Percentiles rank a stretch among this genome's conserved stretches.
phyloP scores from a whole-genome alignment of 2,113 vertebrate genomes.

The Craseonycteris thonglongyai region DNA sequence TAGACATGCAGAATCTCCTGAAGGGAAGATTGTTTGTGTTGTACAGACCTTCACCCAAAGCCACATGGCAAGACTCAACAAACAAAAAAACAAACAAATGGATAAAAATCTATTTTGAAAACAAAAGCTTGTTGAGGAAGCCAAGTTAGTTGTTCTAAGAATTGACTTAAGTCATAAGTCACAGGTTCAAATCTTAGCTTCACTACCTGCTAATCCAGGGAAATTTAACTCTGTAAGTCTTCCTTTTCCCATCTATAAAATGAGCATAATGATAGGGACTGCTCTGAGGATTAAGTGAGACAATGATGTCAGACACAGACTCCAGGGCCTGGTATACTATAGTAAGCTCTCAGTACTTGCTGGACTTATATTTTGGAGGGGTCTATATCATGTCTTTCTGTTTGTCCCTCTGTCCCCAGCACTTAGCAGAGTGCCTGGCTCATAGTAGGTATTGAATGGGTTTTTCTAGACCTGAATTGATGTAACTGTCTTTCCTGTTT shows the following conservation, averaged over 20 bases:
- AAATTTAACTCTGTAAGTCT: not conserved
- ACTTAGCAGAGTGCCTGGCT: not conserved
- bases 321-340: not conserved
- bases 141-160: not conserved
- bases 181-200: not conserved
- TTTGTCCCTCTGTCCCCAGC: not conserved
- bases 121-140: not conserved
- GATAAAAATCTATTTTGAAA: not conserved
- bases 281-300: not conserved
- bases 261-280: not conserved
- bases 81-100: not conserved
- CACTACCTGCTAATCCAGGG: not conserved
- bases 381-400: not conserved
- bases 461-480: not conserved
- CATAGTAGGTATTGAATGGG: not conserved
- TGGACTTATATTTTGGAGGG: not conserved
- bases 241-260: not conserved
- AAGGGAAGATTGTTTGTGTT: not conserved
- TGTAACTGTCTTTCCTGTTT: not conserved
- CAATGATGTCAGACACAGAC: not conserved
- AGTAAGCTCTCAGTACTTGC: not conserved
- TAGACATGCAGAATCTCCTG: not conserved
- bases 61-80: not conserved
- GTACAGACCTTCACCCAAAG: not conserved
- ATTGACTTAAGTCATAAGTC: not conserved